Conservation (phyloP, 2,797 vertebrate species). For the Mormyrops attenuatus region DNA sequence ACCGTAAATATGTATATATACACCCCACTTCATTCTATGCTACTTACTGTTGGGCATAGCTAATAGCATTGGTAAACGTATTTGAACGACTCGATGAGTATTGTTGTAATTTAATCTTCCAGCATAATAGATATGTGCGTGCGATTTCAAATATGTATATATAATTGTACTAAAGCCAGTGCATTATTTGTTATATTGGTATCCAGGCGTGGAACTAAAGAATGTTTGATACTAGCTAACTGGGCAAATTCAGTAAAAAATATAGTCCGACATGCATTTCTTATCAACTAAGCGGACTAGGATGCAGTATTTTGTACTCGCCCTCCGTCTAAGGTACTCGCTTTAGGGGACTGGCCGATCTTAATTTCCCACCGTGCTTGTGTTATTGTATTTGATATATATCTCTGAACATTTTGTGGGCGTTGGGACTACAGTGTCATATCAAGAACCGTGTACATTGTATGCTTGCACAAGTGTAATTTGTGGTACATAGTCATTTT, state of each 20-base stretch:
- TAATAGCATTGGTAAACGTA: neutral
- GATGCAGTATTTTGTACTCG: neutral
- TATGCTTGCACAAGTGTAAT: neutral
- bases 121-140: neutral
- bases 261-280: neutral
- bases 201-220: neutral
- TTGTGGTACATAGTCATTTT: neutral
- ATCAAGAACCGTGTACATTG: neutral
- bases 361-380: neutral
- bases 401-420: neutral
- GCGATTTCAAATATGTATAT: neutral
- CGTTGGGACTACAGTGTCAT: neutral
- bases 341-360: neutral
- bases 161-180: neutral
- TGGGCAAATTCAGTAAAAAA: neutral
- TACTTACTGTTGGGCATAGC: neutral
- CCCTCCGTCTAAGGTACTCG: neutral
- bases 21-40: neutral
- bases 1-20: neutral
- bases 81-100: neutral
- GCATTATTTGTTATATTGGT: neutral
- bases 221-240: neutral
- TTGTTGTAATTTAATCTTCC: neutral
- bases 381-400: neutral
- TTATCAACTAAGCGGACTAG: neutral